Percentiles rank a stretch among this genome's conserved stretches.
phyloP scores from a whole-genome alignment of 2,797 vertebrate species.

The Clarias platycephalus region DNA sequence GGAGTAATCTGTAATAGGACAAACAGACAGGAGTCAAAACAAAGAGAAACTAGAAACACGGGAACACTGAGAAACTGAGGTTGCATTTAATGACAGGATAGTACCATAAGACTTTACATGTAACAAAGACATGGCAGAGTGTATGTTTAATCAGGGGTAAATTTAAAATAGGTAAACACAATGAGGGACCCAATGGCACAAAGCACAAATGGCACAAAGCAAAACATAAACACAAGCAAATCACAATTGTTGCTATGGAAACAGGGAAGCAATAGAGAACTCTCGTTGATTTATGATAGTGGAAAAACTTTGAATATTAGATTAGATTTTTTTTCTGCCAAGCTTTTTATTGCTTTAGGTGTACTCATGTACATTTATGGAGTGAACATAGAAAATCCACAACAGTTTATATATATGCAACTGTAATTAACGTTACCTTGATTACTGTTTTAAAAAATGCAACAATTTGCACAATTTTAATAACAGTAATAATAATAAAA shows the following conservation, averaged over 20 bases:
- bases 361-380: not conserved
- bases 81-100: not conserved
- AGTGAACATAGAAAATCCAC: not conserved
- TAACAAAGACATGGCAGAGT: not conserved
- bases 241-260: not conserved
- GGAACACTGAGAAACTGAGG: not conserved
- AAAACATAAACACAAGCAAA: not conserved
- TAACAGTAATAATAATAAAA: not conserved
- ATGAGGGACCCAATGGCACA: not conserved
- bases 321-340: not conserved
- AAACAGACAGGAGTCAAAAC: constrained; percentile 1
- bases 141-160: not conserved
- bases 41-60: constrained; percentile 7
- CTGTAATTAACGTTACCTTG: no score
- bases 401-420: no score
- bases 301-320: not conserved
- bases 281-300: not conserved
- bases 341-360: not conserved
- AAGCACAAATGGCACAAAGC: not conserved
- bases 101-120: not conserved
- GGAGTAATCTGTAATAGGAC: not conserved
- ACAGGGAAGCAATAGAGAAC: not conserved
- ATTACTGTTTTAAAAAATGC: no score
- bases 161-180: not conserved
- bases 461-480: no score